Conservation (phyloP, 2,797 vertebrate genomes). For the Rhinophrynus dorsalis region DNA sequence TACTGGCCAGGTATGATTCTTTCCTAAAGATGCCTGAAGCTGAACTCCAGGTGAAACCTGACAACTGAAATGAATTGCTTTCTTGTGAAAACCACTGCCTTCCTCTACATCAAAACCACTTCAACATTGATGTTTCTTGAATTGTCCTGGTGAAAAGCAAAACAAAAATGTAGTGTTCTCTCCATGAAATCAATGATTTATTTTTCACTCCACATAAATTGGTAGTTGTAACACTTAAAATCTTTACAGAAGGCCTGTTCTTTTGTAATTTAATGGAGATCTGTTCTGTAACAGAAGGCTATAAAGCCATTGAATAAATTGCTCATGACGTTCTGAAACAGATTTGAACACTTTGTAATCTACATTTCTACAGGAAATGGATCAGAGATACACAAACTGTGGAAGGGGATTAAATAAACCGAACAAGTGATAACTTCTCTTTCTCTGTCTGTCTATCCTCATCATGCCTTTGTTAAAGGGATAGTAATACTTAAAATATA, state of each 20-base stretch:
- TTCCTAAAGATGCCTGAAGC: constrained; percentile 20
- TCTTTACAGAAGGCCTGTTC: constrained; percentile 37
- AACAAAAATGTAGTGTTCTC: not conserved
- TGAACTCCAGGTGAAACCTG: constrained; percentile 25
- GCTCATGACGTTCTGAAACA: constrained; percentile 21
- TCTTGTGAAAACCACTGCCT: constrained; percentile 21
- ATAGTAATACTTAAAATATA: no score
- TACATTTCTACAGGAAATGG: constrained; percentile 35
- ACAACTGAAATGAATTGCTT: constrained; percentile 38
- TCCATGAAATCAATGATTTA: constrained; percentile 1
- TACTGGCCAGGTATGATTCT: constrained; percentile 37
- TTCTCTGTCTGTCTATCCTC: constrained; percentile 16
- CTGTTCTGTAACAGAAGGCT: constrained; percentile 42
- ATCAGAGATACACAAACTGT: constrained; percentile 28
- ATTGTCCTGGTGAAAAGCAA: constrained; percentile 21
- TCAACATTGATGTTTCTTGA: constrained; percentile 29
- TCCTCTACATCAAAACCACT: constrained; percentile 17
- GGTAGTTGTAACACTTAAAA: constrained; percentile 18
- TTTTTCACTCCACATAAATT: constrained; percentile 19
- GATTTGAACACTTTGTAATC: constrained; percentile 32
- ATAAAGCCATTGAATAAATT: constrained; percentile 40
- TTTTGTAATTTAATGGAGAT: constrained; percentile 37
- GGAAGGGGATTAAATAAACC: constrained; percentile 25
- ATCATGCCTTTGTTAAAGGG: no score
- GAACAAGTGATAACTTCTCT: constrained; percentile 21